Percentiles rank a stretch among this genome's conserved stretches.
Evolutionary conservation across 2,888 invertebrate genomes (phyloP).

Genomic region (Pandemis heparana): DNA sequence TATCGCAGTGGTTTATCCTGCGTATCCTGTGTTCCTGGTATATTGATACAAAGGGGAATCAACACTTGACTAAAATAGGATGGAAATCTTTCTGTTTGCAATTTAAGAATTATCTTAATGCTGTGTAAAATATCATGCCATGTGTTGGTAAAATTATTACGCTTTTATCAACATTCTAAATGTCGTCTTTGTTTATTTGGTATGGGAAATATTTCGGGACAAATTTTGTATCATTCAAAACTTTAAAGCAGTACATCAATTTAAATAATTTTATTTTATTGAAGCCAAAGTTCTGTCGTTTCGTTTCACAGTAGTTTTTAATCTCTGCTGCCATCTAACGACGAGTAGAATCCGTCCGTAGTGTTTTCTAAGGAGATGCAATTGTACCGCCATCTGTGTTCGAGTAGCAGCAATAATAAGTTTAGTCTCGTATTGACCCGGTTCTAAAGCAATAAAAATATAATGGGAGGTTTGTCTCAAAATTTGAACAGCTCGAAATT

Average conservation of each 20-base stretch:
- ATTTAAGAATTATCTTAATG: too few relatives aligned
- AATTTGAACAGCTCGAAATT: neutral
- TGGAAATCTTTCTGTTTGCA: neutral
- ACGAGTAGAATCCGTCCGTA: constrained; percentile 42
- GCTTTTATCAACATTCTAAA: too few relatives aligned
- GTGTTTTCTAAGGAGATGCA: neutral
- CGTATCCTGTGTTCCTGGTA: constrained; percentile 3
- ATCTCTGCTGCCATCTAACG: constrained; percentile 50
- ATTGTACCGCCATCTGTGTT: constrained; percentile 56
- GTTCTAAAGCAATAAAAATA: constrained; percentile 10
- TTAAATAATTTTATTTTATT: too few relatives aligned
- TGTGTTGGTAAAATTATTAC: too few relatives aligned
- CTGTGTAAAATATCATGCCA: too few relatives aligned
- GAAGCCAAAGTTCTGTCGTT: too few relatives aligned
- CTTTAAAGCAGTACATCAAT: too few relatives aligned
- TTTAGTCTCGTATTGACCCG: constrained; percentile 23
- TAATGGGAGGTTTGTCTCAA: constrained; percentile 7
- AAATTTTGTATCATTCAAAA: too few relatives aligned
- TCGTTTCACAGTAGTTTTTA: neutral
- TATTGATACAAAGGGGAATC: neutral
- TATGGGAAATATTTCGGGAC: too few relatives aligned
- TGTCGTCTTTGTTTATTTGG: too few relatives aligned
- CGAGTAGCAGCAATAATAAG: constrained; percentile 47
- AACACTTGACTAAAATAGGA: neutral
- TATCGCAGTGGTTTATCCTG: neutral